Base-by-base conservation (phyloP, 2,113 vertebrate species). In the Chrysemys picta region DNA sequence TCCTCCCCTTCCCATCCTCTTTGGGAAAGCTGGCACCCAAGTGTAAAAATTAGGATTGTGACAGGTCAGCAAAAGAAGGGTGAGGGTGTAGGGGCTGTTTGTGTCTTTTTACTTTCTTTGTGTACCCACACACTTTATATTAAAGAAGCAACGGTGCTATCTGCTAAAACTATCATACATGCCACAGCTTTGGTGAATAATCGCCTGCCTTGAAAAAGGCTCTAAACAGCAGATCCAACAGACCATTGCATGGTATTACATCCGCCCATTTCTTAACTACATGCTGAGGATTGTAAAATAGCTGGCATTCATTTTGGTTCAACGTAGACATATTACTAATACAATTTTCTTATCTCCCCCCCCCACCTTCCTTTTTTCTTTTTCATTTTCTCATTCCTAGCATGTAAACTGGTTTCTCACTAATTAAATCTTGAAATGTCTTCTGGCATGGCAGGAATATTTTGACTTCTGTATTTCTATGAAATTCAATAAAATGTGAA, bases 331-430 rank as follows among this genome's bases (percentile, higher is more conserved):
- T 47, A 89, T 81, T 75, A 35, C 56, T 53, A 54, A 56, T 80
- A 52, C 1, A 0, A 4, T 19, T 29, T 75, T n/a, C 16, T 2
- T 11, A 1, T 1, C 4, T 1, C 4, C 2, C 4, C 25, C 38
- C 42, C 10, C 25, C 6, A 29, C 76, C 75, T 80, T 35, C 38
- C 75, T 95, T 93, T 1, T 91, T 90, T 69, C 35, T 84, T 79
- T 84, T 80, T 49, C 38, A 29, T 27, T 42, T n/a, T 90, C 38
- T 78, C 9, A 82, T 87, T 94, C 6, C 8, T 56, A 22, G 14
- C n/a, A 11, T 1, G 1, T 82, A 84, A 54, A 3, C 47, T 93
- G 87, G 2, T 29, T 81, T 89, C 72, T 25, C 24, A 87, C 27
- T n/a, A 95, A 62, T 89, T 93, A 13, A 85, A 65, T 4, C 42